A percentile compares a stretch with the other conserved stretches of the same genome.
These are phyloP conservation scores for Triplophysa bombifrons DNA, from an alignment of 2,797 vertebrate genomes.

Conservation along the genomic window DNA sequence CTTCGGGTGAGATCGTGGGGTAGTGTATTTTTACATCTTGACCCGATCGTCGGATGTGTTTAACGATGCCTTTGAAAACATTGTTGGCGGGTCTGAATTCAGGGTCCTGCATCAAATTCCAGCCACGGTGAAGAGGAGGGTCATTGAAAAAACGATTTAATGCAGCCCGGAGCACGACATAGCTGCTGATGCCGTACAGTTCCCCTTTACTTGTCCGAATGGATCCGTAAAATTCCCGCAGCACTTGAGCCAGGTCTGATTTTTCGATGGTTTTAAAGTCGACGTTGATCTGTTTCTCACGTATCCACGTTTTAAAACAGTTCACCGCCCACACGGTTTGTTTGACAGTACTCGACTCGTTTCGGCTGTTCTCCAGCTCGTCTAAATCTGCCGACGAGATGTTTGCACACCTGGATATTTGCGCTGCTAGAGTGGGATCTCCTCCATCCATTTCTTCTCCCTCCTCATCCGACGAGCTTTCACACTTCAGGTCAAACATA, in stretches of 20 bases:
- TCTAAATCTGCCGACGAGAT: slow-evolving; percentile 14
- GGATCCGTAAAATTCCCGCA: slow-evolving; percentile 47
- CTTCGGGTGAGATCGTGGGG: slow-evolving; percentile 6
- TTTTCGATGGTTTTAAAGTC: slow-evolving; percentile 29
- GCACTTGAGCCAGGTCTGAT: slow-evolving; percentile 30
- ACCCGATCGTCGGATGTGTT: slow-evolving; percentile 26
- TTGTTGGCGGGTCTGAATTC: slow-evolving; percentile 45
- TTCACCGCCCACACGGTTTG: slow-evolving; percentile 34
- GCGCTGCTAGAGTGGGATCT: slow-evolving; percentile 12
- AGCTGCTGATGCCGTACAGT: slow-evolving; percentile 46
- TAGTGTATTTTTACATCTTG: slow-evolving; percentile 10
- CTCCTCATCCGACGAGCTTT: slow-evolving; percentile 16
- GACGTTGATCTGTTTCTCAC: background rate
- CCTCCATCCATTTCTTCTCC: slow-evolving; percentile 17
- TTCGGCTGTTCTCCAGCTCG: slow-evolving; percentile 32
- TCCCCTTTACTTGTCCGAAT: slow-evolving; percentile 43
- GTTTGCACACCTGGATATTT: slow-evolving; percentile 33
- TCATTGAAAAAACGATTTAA: slow-evolving; percentile 44
- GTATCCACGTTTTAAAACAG: slow-evolving; percentile 40
- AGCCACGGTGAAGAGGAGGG: slow-evolving; percentile 28
- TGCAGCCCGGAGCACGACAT: slow-evolving; percentile 38
- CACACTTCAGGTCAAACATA: slow-evolving; percentile 39
- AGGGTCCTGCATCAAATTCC: slow-evolving; percentile 40
- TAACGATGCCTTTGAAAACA: slow-evolving; percentile 38
- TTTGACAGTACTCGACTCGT: slow-evolving; percentile 22